Evolutionary conservation across 2,888 invertebrate genomes (phyloP), one percentile per base, ranked within the genome.

Genomic region (Terebella lapidaria): DNA sequence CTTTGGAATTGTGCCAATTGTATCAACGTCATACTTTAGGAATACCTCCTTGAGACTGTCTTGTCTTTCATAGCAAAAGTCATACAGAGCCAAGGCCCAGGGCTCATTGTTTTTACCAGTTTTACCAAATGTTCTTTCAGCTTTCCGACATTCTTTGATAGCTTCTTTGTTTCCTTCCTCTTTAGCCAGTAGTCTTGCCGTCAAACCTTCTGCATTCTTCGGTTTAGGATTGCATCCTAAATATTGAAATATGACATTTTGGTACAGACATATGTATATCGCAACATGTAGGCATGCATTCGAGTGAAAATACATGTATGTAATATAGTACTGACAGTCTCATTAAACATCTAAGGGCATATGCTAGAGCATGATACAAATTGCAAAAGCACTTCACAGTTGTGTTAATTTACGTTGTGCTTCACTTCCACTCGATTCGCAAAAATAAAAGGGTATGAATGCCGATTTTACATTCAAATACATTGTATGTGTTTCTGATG

Each of bases 211-310:
- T 59, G 70, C 70, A 63, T 81, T 80, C 67, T 81, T 81, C 35
- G 72, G 70, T 67, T 81, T 81, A n/a, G 81, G 78, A 66, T 81
- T 81, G 66, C 79, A 78, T 30, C 81, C 81, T 81, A 60, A 1
- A 62, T 1, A 27, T 35, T n/a, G 0, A 46, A 56, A n/a, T n/a
- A n/a, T n/a, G n/a, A n/a, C n/a, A n/a, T n/a, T 25, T 52, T n/a
- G 22, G 5, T 5, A 45, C 18, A 22, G 15, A 24, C 25, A 56
- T 20, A 42, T 56, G 22, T 1, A n/a, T 0, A 20, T 22, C 27
- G 3, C 2, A 54, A 54, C 5, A 49, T 18, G 15, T 20, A 18
- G 49, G 27, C 4, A 54, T 2, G 24, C 30, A n/a, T 35, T 25
- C n/a, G n/a, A n/a, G n/a, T n/a, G n/a, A n/a, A n/a, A n/a, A n/a